Percentiles rank a stretch among this genome's conserved stretches.
Evolutionary conservation across 2,888 invertebrate species (phyloP).

Genomic region (Cosmia pyralina): DNA sequence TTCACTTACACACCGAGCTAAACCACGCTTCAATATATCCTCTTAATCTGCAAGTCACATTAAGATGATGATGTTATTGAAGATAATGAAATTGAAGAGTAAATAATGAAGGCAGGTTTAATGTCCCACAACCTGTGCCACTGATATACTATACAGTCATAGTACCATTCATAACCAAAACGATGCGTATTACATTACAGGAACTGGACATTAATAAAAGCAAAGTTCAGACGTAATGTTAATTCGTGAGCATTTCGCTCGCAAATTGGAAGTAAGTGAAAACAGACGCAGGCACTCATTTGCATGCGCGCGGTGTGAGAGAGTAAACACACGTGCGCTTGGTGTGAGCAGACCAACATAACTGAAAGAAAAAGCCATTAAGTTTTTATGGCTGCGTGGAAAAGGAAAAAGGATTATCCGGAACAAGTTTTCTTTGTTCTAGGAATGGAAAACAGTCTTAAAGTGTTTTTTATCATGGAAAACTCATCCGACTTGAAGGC

Average conservation of each 20-base stretch:
- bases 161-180: background rate
- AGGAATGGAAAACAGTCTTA: background rate
- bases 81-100: background rate
- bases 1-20: no score
- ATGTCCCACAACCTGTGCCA: background rate
- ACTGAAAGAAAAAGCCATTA: background rate
- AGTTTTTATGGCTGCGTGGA: background rate
- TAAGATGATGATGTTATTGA: background rate
- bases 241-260: conserved; percentile 49
- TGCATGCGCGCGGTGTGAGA: conserved; percentile 52
- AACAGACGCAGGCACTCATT: conserved; percentile 62
- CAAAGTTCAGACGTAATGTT: conserved; percentile 49
- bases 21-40: no score
- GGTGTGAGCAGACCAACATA: background rate
- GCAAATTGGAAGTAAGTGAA: conserved; percentile 64
- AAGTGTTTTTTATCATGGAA: background rate
- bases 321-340: conserved; percentile 25
- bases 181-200: background rate
- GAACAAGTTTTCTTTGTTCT: background rate
- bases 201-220: conserved; percentile 30
- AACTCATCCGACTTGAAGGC: background rate
- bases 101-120: background rate
- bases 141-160: background rate
- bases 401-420: background rate
- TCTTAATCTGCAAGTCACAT: background rate